Percentiles rank a stretch among this genome's conserved stretches.
phyloP scores from a whole-genome alignment of 2,888 invertebrate species.

The Pristionchus entomophagus region DNA sequence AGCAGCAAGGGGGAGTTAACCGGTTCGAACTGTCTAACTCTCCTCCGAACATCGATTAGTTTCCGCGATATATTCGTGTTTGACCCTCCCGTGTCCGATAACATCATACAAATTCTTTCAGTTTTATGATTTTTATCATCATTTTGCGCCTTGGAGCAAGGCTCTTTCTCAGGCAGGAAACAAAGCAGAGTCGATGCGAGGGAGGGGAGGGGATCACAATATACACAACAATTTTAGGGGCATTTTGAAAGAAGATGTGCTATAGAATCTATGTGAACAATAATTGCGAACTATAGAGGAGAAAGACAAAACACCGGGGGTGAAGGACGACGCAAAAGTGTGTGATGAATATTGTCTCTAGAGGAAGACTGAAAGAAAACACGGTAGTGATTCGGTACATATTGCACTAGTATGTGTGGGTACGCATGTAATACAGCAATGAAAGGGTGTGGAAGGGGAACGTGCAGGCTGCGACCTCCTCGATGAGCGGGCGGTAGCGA shows the following conservation, averaged over 20 bases:
- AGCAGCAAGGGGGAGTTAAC: not conserved
- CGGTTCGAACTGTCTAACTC: conserved; percentile 32
- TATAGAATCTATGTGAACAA: not conserved
- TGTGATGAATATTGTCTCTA: not conserved
- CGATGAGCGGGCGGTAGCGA: not conserved
- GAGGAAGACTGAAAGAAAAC: conserved; percentile 19
- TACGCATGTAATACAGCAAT: conserved; percentile 7
- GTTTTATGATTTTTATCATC: conserved; percentile 40
- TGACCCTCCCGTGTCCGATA: not conserved
- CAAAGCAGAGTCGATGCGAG: conserved; percentile 20
- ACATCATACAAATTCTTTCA: not conserved
- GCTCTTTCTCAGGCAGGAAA: conserved; percentile 5
- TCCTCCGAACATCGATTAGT: conserved; percentile 11
- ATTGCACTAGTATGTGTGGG: conserved; percentile 11
- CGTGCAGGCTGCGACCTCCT: not conserved
- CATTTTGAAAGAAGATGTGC: not conserved
- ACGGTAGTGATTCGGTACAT: conserved; percentile 38
- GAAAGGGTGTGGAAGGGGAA: not conserved
- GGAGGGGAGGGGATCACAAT: not conserved
- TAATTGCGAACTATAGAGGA: not conserved
- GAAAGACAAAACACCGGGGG: conserved; percentile 20
- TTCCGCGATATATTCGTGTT: not conserved
- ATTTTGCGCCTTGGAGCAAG: conserved; percentile 34
- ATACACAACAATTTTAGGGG: conserved; percentile 32
- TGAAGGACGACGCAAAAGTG: not conserved